Base-by-base conservation (phyloP, 2,888 invertebrate species). In the Koerneria pararmatus region DNA sequence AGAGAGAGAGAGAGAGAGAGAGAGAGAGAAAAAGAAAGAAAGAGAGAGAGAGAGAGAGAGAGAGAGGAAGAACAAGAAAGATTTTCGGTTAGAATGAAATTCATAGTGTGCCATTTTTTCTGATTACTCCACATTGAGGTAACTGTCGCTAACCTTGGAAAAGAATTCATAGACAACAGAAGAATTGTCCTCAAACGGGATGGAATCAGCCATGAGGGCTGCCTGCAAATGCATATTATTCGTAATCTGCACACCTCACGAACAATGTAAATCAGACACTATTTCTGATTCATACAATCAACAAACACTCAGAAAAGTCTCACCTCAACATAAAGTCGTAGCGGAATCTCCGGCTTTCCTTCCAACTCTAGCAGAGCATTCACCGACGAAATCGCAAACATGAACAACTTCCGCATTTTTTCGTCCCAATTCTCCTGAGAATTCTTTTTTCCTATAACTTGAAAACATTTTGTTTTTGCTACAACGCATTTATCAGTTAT, bases 111-210 rank as follows among this genome's bases (percentile, higher is more conserved):
- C n/a, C n/a, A n/a, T n/a, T n/a, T n/a, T n/a, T n/a, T n/a, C n/a
- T n/a, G n/a, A n/a, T n/a, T n/a, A n/a, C n/a, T n/a, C n/a, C n/a
- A n/a, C n/a, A n/a, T n/a, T n/a, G n/a, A n/a, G n/a, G n/a, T n/a
- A 31, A 22, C n/a, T n/a, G n/a, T n/a, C n/a, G n/a, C 53, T n/a
- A n/a, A 72, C 72, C 65, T 76, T 76, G 0, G 76, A 75, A 4
- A 98, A 90, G 83, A 93, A 99, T 85, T 99, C 98, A 86, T 99
- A 99, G 0, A 95, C 95, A 1, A 97, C 91, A 8, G 93, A 92
- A 86, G 97, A 95, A 84, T 92, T 91, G 83, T 94, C 93, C 69
- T 93, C 91, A 85, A 95, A 97, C 6, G 89, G 67, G 5, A 82
- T 71, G 29, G 70, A 71, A 59, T 83, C 79, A 0, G 82, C 74